Conservation (phyloP, 1,140 invertebrate genomes). For the Dreissena polymorpha region DNA sequence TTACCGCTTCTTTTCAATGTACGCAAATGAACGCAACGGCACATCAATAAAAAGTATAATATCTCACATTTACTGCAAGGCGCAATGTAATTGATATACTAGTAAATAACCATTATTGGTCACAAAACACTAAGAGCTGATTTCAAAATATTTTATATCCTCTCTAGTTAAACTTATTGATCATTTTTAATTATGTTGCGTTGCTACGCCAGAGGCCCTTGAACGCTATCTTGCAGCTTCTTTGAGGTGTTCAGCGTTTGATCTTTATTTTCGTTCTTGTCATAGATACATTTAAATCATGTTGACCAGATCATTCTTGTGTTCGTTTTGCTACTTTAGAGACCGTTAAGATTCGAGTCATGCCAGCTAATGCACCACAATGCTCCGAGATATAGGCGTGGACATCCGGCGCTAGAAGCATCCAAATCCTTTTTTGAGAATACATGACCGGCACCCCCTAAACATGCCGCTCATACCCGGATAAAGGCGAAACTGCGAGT, state of each 20-base stretch:
- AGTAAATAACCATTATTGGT: too few relatives aligned
- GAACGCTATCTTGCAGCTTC: too few relatives aligned
- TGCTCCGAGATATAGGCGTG: background rate
- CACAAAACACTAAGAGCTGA: too few relatives aligned
- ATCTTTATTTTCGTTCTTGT: constrained; percentile 11
- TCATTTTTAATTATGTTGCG: too few relatives aligned
- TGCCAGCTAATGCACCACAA: constrained; percentile 38
- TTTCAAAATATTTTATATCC: too few relatives aligned
- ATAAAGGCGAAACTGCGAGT: background rate
- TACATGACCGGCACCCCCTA: background rate
- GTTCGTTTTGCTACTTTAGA: background rate
- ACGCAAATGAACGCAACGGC: too few relatives aligned
- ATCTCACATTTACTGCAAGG: too few relatives aligned
- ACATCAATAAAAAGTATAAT: too few relatives aligned
- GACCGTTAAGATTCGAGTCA: constrained; percentile 19
- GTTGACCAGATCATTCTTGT: constrained; percentile 13
- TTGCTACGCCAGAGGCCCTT: too few relatives aligned
- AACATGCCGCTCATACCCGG: constrained; percentile 9
- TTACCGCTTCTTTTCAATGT: too few relatives aligned
- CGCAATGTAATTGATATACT: too few relatives aligned
- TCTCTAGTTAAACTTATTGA: too few relatives aligned
- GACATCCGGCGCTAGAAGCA: background rate
- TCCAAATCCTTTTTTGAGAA: constrained; percentile 23
- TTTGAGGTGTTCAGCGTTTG: background rate
- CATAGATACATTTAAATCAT: background rate